Evolutionary conservation across 2,888 invertebrate genomes (phyloP).

Genomic region (Chalcosyrphus nemorum): DNA sequence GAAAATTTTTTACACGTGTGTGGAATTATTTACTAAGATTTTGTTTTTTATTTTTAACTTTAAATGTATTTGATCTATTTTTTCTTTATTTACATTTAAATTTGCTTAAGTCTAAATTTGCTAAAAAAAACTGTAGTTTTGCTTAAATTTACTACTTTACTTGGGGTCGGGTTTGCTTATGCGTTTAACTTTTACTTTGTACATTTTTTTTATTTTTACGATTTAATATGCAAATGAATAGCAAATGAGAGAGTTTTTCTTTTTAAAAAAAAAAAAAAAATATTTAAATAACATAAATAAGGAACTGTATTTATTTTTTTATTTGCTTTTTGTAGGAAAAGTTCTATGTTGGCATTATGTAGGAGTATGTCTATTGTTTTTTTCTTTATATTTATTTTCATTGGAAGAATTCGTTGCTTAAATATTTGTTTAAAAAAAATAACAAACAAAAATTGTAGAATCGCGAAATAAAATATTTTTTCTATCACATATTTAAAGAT

Average conservation of each 20-base stretch:
- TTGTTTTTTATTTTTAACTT: constrained; percentile 20
- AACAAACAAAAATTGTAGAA: neutral
- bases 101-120: constrained; percentile 57
- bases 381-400: constrained; percentile 1
- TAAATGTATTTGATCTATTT: constrained; percentile 41
- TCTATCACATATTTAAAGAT: constrained; percentile 58
- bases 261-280: constrained; percentile 16
- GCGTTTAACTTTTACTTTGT: constrained; percentile 26
- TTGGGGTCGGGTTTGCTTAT: constrained; percentile 4
- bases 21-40: constrained; percentile 22
- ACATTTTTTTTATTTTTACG: constrained; percentile 32
- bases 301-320: constrained; percentile 57
- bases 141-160: constrained; percentile 44
- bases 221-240: constrained; percentile 15
- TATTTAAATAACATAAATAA: constrained; percentile 16
- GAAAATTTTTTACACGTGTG: constrained; percentile 20
- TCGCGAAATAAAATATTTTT: constrained; percentile 18
- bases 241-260: too few species aligned
- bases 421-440: constrained; percentile 6
- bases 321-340: constrained; percentile 42
- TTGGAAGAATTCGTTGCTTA: constrained; percentile 63
- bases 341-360: constrained; percentile 29
- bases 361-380: constrained; percentile 53
- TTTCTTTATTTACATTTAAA: constrained; percentile 28
- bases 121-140: constrained; percentile 35